Evolutionary conservation across 37 sponge, comb jelly and placozoan genomes (phyloP).

Genomic region (Petrosia ficiformis): DNA sequence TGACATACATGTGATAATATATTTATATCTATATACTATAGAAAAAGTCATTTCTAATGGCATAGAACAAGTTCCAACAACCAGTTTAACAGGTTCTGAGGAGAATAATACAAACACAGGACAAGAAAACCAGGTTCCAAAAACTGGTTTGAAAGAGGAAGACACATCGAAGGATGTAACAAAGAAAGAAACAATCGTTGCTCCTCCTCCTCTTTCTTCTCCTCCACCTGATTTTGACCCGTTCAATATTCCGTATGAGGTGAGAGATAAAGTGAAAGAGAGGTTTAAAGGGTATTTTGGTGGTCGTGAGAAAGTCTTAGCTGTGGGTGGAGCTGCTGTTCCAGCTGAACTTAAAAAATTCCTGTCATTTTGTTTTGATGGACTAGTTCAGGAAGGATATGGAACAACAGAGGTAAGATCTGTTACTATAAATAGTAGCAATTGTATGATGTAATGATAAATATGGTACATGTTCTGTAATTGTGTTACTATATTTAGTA

Average conservation of each 20-base stretch:
- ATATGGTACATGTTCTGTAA: not conserved
- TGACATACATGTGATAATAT: no score
- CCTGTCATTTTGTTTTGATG: constrained; percentile 10
- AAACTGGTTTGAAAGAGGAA: not conserved
- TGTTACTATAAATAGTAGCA: not conserved
- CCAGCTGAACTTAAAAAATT: constrained; percentile 30
- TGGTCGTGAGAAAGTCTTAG: constrained; percentile 24
- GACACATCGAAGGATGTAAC: no score
- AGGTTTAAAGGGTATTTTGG: constrained; percentile 35
- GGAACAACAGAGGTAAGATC: constrained; percentile 60
- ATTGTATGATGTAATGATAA: not conserved
- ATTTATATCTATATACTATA: no score
- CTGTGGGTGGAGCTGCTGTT: constrained; percentile 58
- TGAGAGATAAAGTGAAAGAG: constrained; percentile 23
- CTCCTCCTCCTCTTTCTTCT: no score
- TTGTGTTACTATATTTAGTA: no score
- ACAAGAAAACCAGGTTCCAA: not conserved
- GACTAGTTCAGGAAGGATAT: constrained; percentile 47
- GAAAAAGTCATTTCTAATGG: no score
- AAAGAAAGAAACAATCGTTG: no score
- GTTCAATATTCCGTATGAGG: constrained; percentile 2
- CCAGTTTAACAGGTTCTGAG: no score
- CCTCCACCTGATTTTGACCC: constrained; percentile 13
- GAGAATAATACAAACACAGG: not conserved
- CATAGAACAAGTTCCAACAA: no score